phyloP scores from a whole-genome alignment of 2,888 invertebrate genomes.

The Cryptosula pallasiana region DNA sequence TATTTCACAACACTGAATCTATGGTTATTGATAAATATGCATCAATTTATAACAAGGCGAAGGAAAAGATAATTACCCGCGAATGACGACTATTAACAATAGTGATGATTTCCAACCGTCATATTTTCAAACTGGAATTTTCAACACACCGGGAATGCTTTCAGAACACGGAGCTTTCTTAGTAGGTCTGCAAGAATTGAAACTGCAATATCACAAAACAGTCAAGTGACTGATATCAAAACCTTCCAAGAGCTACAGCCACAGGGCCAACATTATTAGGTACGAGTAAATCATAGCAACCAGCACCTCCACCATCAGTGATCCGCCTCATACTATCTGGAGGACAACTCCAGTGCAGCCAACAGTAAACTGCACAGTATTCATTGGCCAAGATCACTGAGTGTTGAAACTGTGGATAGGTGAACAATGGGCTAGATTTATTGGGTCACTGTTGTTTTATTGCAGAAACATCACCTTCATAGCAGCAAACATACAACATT shows the following conservation, averaged over 20 bases:
- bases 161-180: no score
- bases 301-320: conserved; percentile 24
- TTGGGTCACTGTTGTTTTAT: not conserved
- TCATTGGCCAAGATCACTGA: not conserved
- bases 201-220: no score
- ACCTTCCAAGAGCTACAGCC: not conserved
- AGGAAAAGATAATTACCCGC: no score
- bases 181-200: no score
- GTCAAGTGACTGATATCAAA: not conserved
- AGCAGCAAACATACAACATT: conserved; percentile 18
- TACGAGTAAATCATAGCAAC: conserved; percentile 13
- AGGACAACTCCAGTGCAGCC: not conserved
- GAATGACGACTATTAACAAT: no score
- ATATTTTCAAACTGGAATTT: no score
- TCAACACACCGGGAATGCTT: no score
- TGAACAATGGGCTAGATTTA: conserved; percentile 21
- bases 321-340: not conserved
- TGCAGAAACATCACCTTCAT: not conserved
- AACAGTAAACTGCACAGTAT: not conserved
- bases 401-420: conserved; percentile 19
- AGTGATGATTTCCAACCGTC: no score
- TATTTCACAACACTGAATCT: no score
- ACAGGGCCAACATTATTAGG: not conserved
- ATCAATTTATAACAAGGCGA: no score
- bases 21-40: no score